Evolutionary conservation across 2,113 vertebrate genomes (phyloP), one percentile per base, ranked within the genome.

Genomic region (Oryzias woworae): DNA sequence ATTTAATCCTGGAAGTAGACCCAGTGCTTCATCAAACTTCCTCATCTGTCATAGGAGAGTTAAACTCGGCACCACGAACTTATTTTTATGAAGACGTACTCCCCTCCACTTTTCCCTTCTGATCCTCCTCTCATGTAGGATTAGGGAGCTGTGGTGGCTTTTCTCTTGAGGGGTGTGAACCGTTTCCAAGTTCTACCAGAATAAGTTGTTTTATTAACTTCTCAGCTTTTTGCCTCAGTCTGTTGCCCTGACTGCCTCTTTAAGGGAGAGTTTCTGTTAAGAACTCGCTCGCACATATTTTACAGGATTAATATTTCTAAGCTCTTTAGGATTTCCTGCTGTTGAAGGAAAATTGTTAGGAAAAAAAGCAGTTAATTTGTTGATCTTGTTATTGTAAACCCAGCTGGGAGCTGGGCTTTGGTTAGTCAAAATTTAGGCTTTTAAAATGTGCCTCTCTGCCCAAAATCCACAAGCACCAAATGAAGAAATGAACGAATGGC

Each of bases 1-100:
- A 14, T 63, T 57, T 53, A 52, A 50, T 77, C 69, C 62, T 50
- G 47, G 57, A 47, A 66, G 47, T 59, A 53, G 45, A 51, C 58
- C 3, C 36, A 6, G 46, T 23, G 59, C 71, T 52, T 69, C 47
- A 58, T 70, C 73, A 70, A 58, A 28, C 13, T 49, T 24, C 48
- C 24, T 7, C n/a, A 71, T 18, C 53, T 8, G 58, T 44, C 50
- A 46, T n/a, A n/a, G 6, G 48, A 50, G 15, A 48, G 49, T 43
- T 31, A 42, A 60, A 53, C 17, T 5, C 24, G 1, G 14, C 1
- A 26, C 18, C 20, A 47, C 26, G 45, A 49, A 69, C 36, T 1
- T 1, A 5, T 45, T 13, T 14, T 43, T 20, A 44, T 22, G 15
- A 6, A 31, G 16, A n/a, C 44, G 3, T 2, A 24, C 24, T 7